Evolutionary conservation across 2,113 vertebrate genomes (phyloP), one percentile per base, ranked within the genome.

Genomic region (Piprites chloris): DNA sequence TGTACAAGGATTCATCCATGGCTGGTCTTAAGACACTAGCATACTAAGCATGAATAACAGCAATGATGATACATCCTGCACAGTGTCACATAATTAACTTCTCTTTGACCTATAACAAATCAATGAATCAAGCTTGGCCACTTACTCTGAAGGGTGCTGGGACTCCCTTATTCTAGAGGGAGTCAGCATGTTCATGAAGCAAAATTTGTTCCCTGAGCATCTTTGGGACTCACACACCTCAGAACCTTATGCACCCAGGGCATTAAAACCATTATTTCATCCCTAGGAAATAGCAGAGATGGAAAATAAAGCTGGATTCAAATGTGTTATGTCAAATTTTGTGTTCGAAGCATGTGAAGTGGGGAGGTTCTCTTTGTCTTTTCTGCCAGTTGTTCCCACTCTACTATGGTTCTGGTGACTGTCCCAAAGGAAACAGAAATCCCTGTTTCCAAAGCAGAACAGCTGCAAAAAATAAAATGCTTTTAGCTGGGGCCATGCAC

Each of bases 31-130:
- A 67, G 76, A 78, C 42, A 74, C 50, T 59, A 56, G 63, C 21
- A 74, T 17, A n/a, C 67, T 90, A 92, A 95, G 87, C 44, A 56
- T 56, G 84, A 96, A 33, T 81, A 87, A 78, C 1, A 1, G 12
- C 52, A 78, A 68, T 28, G 35, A 74, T 63, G 73, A 74, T 61
- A 78, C 73, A 74, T 78, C 91, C 89, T 67, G 55, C 23, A 73
- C 9, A n/a, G 68, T 32, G 42, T 50, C 90, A 84, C 65, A 80
- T 33, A 81, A 86, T 86, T 90, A 93, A 9, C 73, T 90, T 86
- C 65, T 89, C 79, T 94, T 81, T 90, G 86, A 95, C 65, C 94
- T 90, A 23, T n/a, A 84, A 56, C 44, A 81, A 90, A 92, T 62
- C 86, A 86, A 22, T 42, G 68, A 87, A 71, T 52, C 2, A 4